Evolutionary conservation across 2,113 vertebrate genomes (phyloP).

Genomic region (Mugil cephalus): DNA sequence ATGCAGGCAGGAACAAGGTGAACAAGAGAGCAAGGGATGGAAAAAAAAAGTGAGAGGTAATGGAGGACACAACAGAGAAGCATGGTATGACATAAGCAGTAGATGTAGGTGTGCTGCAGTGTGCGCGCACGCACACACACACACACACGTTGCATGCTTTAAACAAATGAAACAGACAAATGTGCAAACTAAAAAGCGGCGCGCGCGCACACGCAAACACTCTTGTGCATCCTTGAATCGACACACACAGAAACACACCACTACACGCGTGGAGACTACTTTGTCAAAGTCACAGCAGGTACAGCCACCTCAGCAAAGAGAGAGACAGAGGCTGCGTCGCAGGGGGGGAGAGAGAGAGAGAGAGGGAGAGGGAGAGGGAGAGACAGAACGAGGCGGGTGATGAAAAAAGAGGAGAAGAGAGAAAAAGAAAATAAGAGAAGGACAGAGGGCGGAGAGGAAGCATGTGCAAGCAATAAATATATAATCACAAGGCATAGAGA

Average conservation of each 20-base stretch:
- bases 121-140: constrained; percentile 24
- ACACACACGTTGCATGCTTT: constrained; percentile 2
- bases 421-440: constrained; percentile 37
- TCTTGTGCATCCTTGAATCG: not conserved
- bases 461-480: constrained; percentile 63
- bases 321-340: constrained; percentile 65
- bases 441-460: constrained; percentile 40
- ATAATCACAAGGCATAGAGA: constrained; percentile 60
- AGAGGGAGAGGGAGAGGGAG: constrained; percentile 16
- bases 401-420: constrained; percentile 18
- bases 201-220: constrained; percentile 29
- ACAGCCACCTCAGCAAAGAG: constrained; percentile 84
- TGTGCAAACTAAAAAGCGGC: constrained; percentile 19
- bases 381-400: constrained; percentile 27
- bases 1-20: constrained; percentile 70
- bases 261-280: constrained; percentile 71
- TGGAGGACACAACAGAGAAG: constrained; percentile 55
- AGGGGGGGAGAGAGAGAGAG: constrained; percentile 36
- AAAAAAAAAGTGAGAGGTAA: constrained; percentile 59
- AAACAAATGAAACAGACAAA: constrained; percentile 30
- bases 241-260: constrained; percentile 51
- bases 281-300: constrained; percentile 87
- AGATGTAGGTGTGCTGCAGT: constrained; percentile 56
- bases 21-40: constrained; percentile 46
- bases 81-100: constrained; percentile 59